Base-by-base conservation (phyloP, 2,888 invertebrate species). In the Chrysina gloriosa region DNA sequence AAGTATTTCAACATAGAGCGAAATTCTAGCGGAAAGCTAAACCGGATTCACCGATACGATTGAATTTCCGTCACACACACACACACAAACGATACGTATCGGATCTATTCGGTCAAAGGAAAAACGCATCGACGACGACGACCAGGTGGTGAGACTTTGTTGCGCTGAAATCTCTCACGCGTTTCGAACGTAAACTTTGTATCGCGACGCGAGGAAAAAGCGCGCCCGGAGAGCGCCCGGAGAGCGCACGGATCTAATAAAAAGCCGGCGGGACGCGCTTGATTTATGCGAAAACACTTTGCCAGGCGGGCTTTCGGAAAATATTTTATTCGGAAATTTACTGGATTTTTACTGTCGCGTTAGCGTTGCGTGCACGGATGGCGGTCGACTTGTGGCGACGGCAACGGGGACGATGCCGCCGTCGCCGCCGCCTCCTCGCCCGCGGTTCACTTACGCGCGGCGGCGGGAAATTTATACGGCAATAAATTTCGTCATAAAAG, bases 401-500 rank as follows among this genome's bases (percentile, higher is more conserved):
- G 31, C 31, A 9, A n/a, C 9, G 2, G 48, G 50, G 16, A 42
- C 4, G 6, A 27, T 3, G 23, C 9, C 7, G 0, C 16, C 52
- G 7, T 14, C 54, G 9, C 19, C 9, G 14, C 1, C 29, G 50
- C 19, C 23, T 23, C 31, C 56, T 21, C 39, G 56, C 56, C 36
- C 39, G 56, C 56, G 56, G 56, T 56, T 56, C 56, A 56, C 56
- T 56, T 56, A 39, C 56, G 39, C 25, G 36, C 56, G 23, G 36
- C 56, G 23, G 56, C 16, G 56, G 39, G 36, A 56, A 56, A 56
- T 56, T 56, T 56, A 36, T 56, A 36, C 21, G 56, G 56, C 56
- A 56, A 56, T 56, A 56, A 56, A 56, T 56, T 56, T 56, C 56
- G 56, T 56, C 56, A 56, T 56, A 56, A 56, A 56, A 56, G 56